A percentile compares a stretch with the other conserved stretches of the same genome.
Evolutionary conservation across 2,797 vertebrate species (phyloP).

Genomic region (Garrulus glandarius): DNA sequence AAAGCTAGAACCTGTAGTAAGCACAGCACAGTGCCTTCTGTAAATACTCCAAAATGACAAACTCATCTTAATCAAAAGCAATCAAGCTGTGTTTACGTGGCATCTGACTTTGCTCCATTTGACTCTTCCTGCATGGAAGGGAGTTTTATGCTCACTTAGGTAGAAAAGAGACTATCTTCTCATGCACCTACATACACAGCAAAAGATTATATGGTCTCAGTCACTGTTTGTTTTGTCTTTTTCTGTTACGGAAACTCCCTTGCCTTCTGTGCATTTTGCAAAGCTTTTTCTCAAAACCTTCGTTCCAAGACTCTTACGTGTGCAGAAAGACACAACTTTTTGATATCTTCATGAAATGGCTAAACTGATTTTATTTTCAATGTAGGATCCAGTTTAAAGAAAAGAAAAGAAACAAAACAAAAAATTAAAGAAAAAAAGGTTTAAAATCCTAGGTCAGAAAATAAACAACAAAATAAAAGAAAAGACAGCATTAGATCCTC

Average conservation of each 20-base stretch:
- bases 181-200: not conserved
- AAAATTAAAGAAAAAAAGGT: too few relatives aligned
- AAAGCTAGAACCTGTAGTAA: not conserved
- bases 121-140: not conserved
- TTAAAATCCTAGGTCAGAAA: not conserved
- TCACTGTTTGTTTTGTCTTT: not conserved
- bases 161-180: not conserved
- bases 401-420: not conserved
- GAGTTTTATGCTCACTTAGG: not conserved
- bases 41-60: not conserved
- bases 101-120: not conserved
- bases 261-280: not conserved
- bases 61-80: not conserved
- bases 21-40: not conserved
- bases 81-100: not conserved
- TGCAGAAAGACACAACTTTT: not conserved
- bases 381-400: not conserved
- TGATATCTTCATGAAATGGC: not conserved
- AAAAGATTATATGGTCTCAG: not conserved
- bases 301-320: accelerated
- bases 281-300: not conserved
- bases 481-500: not conserved
- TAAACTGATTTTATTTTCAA: not conserved
- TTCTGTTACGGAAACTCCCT: not conserved
- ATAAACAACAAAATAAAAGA: not conserved